Percentiles rank a stretch among this genome's conserved stretches.
Conservation (phyloP, 2,113 vertebrate species). For the Lycaon pictus region DNA sequence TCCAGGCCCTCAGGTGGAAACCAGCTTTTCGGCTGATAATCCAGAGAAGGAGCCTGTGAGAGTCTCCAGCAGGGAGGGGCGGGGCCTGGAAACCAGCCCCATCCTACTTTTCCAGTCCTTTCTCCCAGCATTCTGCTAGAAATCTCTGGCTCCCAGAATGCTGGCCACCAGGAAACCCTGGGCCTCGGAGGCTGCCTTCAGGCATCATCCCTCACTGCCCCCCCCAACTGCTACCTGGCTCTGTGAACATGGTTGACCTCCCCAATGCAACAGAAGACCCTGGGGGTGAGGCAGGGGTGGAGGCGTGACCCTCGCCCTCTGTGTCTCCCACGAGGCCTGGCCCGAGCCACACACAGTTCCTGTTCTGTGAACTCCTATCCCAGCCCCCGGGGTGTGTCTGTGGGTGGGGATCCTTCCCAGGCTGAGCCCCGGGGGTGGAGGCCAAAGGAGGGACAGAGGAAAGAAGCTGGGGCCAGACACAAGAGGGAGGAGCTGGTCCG, state of each 20-base stretch:
- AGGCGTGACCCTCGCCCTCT: neutral
- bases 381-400: neutral
- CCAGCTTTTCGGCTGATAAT: accelerated
- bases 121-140: neutral
- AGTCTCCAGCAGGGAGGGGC: too few species aligned
- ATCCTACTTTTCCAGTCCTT: neutral
- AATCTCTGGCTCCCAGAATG: neutral
- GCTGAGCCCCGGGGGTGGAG: neutral
- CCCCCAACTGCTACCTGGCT: neutral
- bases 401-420: neutral
- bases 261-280: neutral
- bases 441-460: neutral
- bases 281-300: neutral
- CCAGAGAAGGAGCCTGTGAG: neutral
- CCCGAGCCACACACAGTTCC: neutral
- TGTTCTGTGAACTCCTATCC: neutral
- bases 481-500: accelerated
- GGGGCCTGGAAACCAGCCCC: neutral
- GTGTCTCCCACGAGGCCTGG: neutral
- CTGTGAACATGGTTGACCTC: neutral
- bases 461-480: neutral
- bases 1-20: neutral
- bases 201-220: neutral
- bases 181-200: neutral
- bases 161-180: neutral